Evolutionary conservation across 2,113 vertebrate species (phyloP), one percentile per base, ranked within the genome.

Genomic region (Sakesphorus luctuosus): DNA sequence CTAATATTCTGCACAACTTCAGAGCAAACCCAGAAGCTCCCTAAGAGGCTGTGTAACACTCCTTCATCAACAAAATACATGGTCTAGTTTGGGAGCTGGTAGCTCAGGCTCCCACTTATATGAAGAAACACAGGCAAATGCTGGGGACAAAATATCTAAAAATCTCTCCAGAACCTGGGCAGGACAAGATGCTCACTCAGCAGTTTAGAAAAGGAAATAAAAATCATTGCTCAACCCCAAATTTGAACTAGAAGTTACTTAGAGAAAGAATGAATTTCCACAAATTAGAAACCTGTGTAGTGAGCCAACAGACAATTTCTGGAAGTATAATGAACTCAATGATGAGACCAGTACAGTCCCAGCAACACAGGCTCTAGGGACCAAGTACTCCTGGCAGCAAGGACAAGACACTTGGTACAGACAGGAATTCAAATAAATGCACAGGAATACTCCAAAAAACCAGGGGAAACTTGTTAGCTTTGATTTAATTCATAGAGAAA

Each of bases 141-240:
- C 13, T 77, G 40, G 3, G 20, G 44, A 65, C 38, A 84, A 68
- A 52, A 72, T 3, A 31, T 33, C 24, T 17, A 36, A 78, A 52
- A 75, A 75, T 13, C 11, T 53, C 18, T 52, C 40, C 50, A 67
- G 33, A 69, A 78, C 8, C 7, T 1, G 0, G 3, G 46, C 26
- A 62, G 75, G 38, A 7, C 49, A 71, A 77, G 47, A 43, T 29
- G 19, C 25, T 81, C n/a, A 23, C 25, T 14, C 26, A 69, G 28
- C 56, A 90, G 15, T 35, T 92, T 46, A 67, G 46, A 49, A 89
- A 49, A 58, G 4, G 50, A 76, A 84, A 71, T 8, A 0, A 74
- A 74, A 77, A 66, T 12, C 0, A 66, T 12, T 0, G 1, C 38
- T 74, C 28, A 7, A 38, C 9, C n/a, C 15, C 36, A 58, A 53